Base-by-base conservation (phyloP, 2,113 vertebrate species). In the Archilochus colubris region DNA sequence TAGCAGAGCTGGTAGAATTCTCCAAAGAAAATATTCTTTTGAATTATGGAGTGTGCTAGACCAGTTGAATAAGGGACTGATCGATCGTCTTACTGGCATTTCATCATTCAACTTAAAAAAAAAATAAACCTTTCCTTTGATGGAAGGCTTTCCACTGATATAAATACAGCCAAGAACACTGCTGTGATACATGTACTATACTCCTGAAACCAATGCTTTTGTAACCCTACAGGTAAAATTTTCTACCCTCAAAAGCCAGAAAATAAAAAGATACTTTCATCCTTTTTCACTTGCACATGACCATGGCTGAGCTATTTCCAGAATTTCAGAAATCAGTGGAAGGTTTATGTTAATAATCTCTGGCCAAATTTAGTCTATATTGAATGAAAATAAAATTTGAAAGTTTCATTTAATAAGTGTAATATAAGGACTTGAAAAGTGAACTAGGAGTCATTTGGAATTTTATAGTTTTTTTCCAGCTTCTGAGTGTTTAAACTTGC, bases 301-400 rank as follows among this genome's bases (percentile, higher is more conserved):
- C 53, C 76, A 10, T 73, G 80, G 11, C 22, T 92, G 81, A 88
- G 64, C 44, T 86, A 23, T 64, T 91, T 82, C 66, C 69, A 89
- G 78, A 94, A 95, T 89, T 43, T 88, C 46, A 74, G 43, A 86
- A 88, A 61, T 84, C 76, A 84, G 18, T 77, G 64, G 15, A 86
- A 73, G 70, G 68, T 94, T 46, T 12, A 28, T 89, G 77, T 86
- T 88, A 38, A 67, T 89, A 68, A 44, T 83, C 61, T 53, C n/a
- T 20, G 51, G n/a, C 1, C 7, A 91, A 94, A 77, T 62, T 72
- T 43, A 77, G 1, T 62, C 64, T 74, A 20, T 85, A 44, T 80
- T 82, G 73, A 51, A 77, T 66, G 50, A 91, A 77, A 86, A n/a
- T 44, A 50, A 76, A 68, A 55, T 83, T 67, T 57, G 21, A 88